These are phyloP conservation scores for Lepidochitona cinerea DNA, from an alignment of 2,888 invertebrate genomes.

Conservation along the genomic window DNA sequence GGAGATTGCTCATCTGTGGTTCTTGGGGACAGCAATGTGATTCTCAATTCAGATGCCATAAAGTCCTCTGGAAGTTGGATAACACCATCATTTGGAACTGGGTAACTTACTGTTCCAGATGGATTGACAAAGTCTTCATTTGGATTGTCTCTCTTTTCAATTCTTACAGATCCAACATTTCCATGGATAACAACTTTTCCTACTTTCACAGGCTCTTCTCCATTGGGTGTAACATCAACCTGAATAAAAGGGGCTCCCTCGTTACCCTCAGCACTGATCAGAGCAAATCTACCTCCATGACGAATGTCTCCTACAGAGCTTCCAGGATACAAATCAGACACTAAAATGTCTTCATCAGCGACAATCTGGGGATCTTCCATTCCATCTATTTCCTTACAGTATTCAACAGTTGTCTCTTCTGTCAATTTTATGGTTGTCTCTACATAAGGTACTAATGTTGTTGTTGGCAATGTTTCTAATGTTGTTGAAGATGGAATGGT, in stretches of 20 bases:
- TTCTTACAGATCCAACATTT: background rate
- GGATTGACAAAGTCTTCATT: background rate
- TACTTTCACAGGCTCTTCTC: background rate
- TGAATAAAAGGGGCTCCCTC: background rate
- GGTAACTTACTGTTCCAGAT: background rate
- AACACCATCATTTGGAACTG: background rate
- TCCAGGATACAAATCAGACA: background rate
- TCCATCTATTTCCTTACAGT: background rate
- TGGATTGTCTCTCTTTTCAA: background rate
- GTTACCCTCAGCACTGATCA: background rate
- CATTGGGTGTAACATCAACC: background rate
- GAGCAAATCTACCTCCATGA: background rate
- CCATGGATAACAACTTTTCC: background rate
- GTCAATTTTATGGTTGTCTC: too few relatives aligned
- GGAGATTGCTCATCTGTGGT: background rate
- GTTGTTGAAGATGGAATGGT: too few relatives aligned
- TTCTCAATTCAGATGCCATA: background rate
- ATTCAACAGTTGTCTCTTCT: background rate
- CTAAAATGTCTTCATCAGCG: background rate
- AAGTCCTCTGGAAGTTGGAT: background rate
- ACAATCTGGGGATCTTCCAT: background rate
- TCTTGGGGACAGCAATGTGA: background rate
- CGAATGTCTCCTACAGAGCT: background rate
- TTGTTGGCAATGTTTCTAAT: too few relatives aligned
- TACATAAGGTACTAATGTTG: too few relatives aligned